These are phyloP conservation scores for Hoplodrina ambigua DNA, from an alignment of 2,888 invertebrate genomes.

Conservation along the genomic window DNA sequence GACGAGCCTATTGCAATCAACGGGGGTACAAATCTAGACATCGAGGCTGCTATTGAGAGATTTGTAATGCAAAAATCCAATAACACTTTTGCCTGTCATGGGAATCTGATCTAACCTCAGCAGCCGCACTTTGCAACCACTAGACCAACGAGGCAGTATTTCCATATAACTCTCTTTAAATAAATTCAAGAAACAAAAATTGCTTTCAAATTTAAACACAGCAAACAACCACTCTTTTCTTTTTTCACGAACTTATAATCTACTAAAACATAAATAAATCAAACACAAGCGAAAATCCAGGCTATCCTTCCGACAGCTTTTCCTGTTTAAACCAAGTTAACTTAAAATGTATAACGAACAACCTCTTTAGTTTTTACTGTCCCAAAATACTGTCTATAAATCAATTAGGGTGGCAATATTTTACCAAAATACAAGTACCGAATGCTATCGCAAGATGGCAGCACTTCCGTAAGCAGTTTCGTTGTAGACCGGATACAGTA, in stretches of 20 bases:
- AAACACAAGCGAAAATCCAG: constrained; percentile 16
- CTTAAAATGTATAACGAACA: constrained; percentile 14
- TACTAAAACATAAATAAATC: constrained; percentile 32
- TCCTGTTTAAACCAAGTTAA: constrained; percentile 2
- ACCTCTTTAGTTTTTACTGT: constrained; percentile 29
- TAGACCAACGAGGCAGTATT: no score
- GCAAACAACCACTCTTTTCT: background rate
- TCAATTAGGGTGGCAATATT: constrained; percentile 56
- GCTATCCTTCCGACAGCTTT: constrained; percentile 5
- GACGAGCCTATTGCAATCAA: no score
- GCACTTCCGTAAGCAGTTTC: constrained; percentile 59
- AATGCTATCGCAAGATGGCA: constrained; percentile 64
- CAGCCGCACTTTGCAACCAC: no score
- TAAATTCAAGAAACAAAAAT: background rate
- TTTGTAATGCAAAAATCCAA: no score
- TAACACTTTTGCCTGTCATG: no score
- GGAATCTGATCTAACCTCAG: no score
- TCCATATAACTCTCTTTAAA: no score
- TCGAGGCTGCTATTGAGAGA: no score
- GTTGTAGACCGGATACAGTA: constrained; percentile 63
- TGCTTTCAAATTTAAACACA: background rate
- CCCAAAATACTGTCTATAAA: constrained; percentile 51
- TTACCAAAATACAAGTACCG: constrained; percentile 56
- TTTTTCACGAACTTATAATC: constrained; percentile 10
- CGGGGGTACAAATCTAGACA: no score